A percentile compares a stretch with the other conserved stretches of the same genome.
phyloP scores from a whole-genome alignment of 2,888 invertebrate species.

The Ochlodes sylvanus region DNA sequence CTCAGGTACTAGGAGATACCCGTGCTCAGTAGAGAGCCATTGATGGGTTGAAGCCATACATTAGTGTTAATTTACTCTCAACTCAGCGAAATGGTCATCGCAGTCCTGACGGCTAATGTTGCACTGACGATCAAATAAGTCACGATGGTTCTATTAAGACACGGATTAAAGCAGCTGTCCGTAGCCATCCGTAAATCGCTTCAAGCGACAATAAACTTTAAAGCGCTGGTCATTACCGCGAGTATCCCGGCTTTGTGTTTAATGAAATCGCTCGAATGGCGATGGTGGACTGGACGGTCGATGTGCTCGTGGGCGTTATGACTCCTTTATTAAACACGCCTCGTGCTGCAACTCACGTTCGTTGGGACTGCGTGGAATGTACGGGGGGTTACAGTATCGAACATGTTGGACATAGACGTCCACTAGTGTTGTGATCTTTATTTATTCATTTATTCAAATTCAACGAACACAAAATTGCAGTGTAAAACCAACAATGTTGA shows the following conservation, averaged over 20 bases:
- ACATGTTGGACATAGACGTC: no score
- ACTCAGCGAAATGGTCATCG: background rate
- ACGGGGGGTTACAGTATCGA: background rate
- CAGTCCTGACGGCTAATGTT: background rate
- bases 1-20: no score
- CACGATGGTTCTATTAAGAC: background rate
- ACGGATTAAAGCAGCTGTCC: background rate
- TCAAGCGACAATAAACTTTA: conserved; percentile 20
- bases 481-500: no score
- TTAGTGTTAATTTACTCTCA: no score
- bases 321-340: conserved; percentile 33
- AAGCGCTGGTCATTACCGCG: conserved; percentile 14
- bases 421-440: no score
- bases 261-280: conserved; percentile 37
- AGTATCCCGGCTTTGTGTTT: conserved; percentile 35
- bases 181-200: background rate
- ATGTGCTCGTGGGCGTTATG: conserved; percentile 33
- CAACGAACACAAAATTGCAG: no score
- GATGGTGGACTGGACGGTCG: conserved; percentile 17
- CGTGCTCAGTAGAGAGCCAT: no score
- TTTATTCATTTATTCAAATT: no score
- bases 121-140: background rate
- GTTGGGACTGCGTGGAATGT: background rate
- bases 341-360: conserved; percentile 1
- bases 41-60: no score